Base-by-base conservation (phyloP, 2,113 vertebrate genomes). In the Oncorhynchus clarkii region DNA sequence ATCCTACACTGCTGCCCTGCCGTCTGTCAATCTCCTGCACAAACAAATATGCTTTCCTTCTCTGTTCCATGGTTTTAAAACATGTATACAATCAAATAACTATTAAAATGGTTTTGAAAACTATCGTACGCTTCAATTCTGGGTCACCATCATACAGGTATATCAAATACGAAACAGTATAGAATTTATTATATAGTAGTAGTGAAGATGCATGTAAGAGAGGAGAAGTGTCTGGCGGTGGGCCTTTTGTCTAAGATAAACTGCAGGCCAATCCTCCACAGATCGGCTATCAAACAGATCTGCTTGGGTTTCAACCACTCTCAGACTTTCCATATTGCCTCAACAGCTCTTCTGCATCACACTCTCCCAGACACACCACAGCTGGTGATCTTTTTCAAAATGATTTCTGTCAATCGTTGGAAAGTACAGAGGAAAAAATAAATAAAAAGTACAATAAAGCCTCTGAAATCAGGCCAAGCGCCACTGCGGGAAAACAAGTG, bases 71-170 rank as follows among this genome's bases (percentile, higher is more conserved):
- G 60, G 73, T 71, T 67, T 48, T 78, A 81, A 74, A 82, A 62
- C 1, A 39, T 45, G 60, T 80, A 71, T 76, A 64, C 74, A 84
- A 86, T 22, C 68, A 69, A 39, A 45, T 45, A 45, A 45, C 88
- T 89, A 91, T 85, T 90, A 39, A 86, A 54, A 54, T 14, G 12
- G 0, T 54, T 54, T 54, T 3, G 39, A 45, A 54, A 88, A 82
- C 54, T 77, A 73, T 11, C 70, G 62, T 72, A 64, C 2, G 64
- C 27, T 67, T 71, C 67, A 4, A 49, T 20, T 60, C 31, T 59
- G 11, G 9, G 67, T 60, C 49, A 45, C 59, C 68, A 62, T 71
- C 5, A 34, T 54, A 68, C 26, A 70, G 60, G 27, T 20, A 27
- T 48, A 76, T 16, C 57, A 45, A 80, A 75, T 48, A n/a, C 49